Base-by-base conservation (phyloP, 2,113 vertebrate genomes). In the Ascaphus truei region DNA sequence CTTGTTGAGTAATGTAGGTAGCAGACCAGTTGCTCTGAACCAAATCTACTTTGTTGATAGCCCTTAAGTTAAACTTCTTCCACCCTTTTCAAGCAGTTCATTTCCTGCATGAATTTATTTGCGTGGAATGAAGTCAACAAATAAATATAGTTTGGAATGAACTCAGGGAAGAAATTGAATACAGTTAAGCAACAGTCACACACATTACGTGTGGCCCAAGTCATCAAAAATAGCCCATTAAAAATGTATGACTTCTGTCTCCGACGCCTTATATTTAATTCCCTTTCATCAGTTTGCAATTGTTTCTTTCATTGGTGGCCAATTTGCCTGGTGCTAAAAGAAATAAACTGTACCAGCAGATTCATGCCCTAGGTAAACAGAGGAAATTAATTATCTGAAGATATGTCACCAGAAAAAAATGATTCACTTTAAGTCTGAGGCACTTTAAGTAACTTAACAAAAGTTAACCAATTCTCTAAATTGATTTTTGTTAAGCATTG, bases 231-330 rank as follows among this genome's bases (percentile, higher is more conserved):
- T 3, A 30, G 58, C 0, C 29, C 30, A 68, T 33, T 2, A 18
- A 30, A 7, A 30, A 2, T 0, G 18, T 37, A 26, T 41, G 74
- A 43, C 36, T 45, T 60, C 4, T 3, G 48, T 20, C 20, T 39
- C 62, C 26, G 50, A 3, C 60, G 1, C 62, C 16, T 62, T 1
- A 0, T 3, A 1, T 48, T 62, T 47, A 63, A 72, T 72, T 72
- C 69, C 27, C 52, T 64, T 64, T 72, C 60, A 72, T 72, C 53
- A 72, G 25, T 30, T 64, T 55, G 25, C 68, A 71, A 71, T 53
- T 71, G 37, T 71, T 53, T 71, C 68, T 62, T 72, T 64, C 43
- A 50, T 56, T 72, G 61, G 22, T 63, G 52, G 69, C 51, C 50
- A 57, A 37, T 30, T 36, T 72, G 60, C 60, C 51, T 48, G 23